These are phyloP conservation scores for Halichondria panicea DNA, from an alignment of 37 sponge, comb jelly and placozoan genomes.

Conservation along the genomic window DNA sequence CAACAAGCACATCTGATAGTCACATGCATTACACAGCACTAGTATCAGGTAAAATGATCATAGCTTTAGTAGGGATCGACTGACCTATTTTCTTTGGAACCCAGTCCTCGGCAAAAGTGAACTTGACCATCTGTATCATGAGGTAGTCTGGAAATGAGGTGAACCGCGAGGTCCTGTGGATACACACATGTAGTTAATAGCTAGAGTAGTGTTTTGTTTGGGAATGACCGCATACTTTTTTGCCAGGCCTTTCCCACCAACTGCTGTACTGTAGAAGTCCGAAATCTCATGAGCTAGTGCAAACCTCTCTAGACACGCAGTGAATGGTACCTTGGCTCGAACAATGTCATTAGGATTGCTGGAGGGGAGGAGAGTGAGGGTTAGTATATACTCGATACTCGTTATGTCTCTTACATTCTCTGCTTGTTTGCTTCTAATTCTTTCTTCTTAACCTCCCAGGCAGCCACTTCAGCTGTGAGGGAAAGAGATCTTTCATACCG, in stretches of 20 bases:
- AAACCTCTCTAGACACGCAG: slow-evolving; percentile 54
- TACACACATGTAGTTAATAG: background rate
- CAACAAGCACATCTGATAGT: slow-evolving; percentile 72
- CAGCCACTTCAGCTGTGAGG: slow-evolving; percentile 46
- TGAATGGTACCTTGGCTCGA: slow-evolving; percentile 57
- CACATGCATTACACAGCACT: background rate
- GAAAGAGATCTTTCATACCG: too few relatives aligned
- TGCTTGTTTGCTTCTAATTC: slow-evolving; percentile 72
- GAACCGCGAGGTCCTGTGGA: slow-evolving; percentile 58
- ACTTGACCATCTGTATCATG: slow-evolving; percentile 83
- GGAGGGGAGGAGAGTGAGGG: too few relatives aligned
- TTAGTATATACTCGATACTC: too few relatives aligned
- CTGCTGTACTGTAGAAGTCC: slow-evolving; percentile 77
- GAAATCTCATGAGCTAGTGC: slow-evolving; percentile 39
- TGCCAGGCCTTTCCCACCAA: slow-evolving; percentile 45
- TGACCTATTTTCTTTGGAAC: slow-evolving; percentile 83
- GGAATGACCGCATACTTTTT: slow-evolving; percentile 25
- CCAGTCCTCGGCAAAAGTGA: slow-evolving; percentile 89
- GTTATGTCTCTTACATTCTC: slow-evolving; percentile 73
- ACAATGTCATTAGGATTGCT: slow-evolving; percentile 80
- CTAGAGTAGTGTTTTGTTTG: background rate
- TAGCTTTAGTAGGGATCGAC: background rate
- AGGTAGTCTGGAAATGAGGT: slow-evolving; percentile 89
- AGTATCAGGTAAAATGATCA: background rate
- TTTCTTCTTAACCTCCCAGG: slow-evolving; percentile 68